Base-by-base conservation (phyloP, 2,888 invertebrate genomes). In the Noctua fimbriata region DNA sequence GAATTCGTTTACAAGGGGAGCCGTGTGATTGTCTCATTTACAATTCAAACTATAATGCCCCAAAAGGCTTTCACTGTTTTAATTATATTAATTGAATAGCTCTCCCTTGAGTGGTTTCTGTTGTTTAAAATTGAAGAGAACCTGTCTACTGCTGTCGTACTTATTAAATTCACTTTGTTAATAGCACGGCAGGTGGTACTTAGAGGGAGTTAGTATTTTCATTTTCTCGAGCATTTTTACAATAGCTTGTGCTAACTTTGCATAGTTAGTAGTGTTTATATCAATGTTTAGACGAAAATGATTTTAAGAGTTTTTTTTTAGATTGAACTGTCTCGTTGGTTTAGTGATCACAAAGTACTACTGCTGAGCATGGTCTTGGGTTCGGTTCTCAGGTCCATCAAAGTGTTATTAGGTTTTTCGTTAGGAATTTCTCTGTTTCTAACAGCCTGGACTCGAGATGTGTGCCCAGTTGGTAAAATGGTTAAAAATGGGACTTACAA, bases 1-100 rank as follows among this genome's bases (percentile, higher is more conserved):
- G 76, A 88, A 89, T 90, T 89, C 81, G 78, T 85, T 74, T 91
- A 90, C 91, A 89, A 89, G 89, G 89, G 76, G 79, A 87, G 82
- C 86, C 89, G 89, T 87, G 86, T 87, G 87, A 85, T 85, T 91
- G 89, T 90, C 87, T 86, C 90, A 92, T 93, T 92, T 93, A 92
- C 92, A 93, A 92, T 92, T 92, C 92, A 90, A 92, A 92, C 89
- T 89, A 91, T 86, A 84, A 82, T 84, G 73, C 79, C 81, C 74
- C 58, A 78, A 81, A 84, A 87, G 81, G 86, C 79, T 87, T 84
- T 79, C 76, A 82, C 82, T 76, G 87, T 88, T 88, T 92, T 90
- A 87, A 92, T 90, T 92, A 90, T 79, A 89, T 89, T 90, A 92
- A 92, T 91, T 90, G 91, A 89, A 91, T 88, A 89, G 85, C 85